Base-by-base conservation (phyloP, 1,140 invertebrate genomes). In the Anastrepha obliqua region DNA sequence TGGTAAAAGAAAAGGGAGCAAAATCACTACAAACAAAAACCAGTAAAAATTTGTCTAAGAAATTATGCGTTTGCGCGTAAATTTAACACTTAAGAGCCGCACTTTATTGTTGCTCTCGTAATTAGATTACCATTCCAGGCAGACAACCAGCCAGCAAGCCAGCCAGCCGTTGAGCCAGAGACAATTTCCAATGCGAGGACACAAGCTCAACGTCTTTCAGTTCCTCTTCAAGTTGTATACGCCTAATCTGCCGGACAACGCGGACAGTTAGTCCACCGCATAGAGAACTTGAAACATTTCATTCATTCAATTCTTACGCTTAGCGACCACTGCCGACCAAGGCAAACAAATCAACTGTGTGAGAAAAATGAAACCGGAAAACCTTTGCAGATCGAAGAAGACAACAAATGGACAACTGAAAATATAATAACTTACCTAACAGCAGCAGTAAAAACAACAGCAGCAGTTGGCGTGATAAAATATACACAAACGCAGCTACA, bases 21-120 rank as follows among this genome's bases (percentile, higher is more conserved):
- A 60, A n/a, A 42, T 29, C 13, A 44, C 6, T 42, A 86, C 9
- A 60, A 60, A 39, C 29, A 74, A 58, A 85, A 85, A 55, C 60
- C 13, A 59, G 15, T 29, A 86, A 62, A 86, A 42, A 13, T 51
- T 51, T 81, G 44, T 29, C 74, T 20, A 81, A 81, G n/a, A 81
- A 55, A 81, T 81, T 58, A 81, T 20, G 74, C 74, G 74, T 58
- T 81, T 81, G 74, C 74, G 74, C 74, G 47, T 58, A 51, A 81
- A 81, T 15, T 55, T 17, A 58, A 55, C 74, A 81, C 74, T 81
- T 81, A 9, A 81, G 44, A 55, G n/a, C 74, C 44, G 5, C 74
- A 55, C 74, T 81, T 51, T 29, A 42, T 55, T 15, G 47, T 9
- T 20, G 20, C 20, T 58, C 47, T 81, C 47, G 20, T 81, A 55